Conservation (phyloP, 2,888 invertebrate species). For the Tanytarsus gracilentus region DNA sequence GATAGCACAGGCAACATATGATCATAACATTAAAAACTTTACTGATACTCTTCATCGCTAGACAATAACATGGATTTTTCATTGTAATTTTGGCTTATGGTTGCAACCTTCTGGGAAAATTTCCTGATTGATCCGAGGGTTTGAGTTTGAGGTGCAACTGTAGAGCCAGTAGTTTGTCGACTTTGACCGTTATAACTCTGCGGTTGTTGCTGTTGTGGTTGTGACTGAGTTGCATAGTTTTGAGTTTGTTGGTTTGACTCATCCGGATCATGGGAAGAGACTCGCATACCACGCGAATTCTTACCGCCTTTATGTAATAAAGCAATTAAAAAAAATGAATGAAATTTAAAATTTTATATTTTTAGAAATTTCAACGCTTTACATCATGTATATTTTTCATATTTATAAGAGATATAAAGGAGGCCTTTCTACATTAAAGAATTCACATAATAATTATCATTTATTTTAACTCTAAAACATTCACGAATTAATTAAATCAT, state of each 20-base stretch:
- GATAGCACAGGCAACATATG: background rate
- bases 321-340: background rate
- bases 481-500: no score
- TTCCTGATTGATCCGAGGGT: constrained; percentile 45
- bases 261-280: constrained; percentile 60
- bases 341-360: background rate
- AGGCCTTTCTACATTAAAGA: no score
- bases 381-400: background rate
- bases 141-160: constrained; percentile 34
- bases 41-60: constrained; percentile 92
- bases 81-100: constrained; percentile 78
- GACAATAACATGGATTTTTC: constrained; percentile 93
- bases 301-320: constrained; percentile 47
- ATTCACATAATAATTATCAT: no score
- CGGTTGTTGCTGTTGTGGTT: constrained; percentile 34
- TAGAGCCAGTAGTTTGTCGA: background rate
- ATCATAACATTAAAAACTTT: constrained; percentile 35
- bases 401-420: no score
- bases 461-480: no score
- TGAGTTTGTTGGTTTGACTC: constrained; percentile 46
- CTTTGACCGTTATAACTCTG: constrained; percentile 37
- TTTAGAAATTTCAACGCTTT: constrained; percentile 28
- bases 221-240: constrained; percentile 25
- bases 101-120: constrained; percentile 64
- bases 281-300: constrained; percentile 55